A percentile compares a stretch with the other conserved stretches of the same genome.
phyloP scores from a whole-genome alignment of 2,113 vertebrate genomes.

The Tyto alba region DNA sequence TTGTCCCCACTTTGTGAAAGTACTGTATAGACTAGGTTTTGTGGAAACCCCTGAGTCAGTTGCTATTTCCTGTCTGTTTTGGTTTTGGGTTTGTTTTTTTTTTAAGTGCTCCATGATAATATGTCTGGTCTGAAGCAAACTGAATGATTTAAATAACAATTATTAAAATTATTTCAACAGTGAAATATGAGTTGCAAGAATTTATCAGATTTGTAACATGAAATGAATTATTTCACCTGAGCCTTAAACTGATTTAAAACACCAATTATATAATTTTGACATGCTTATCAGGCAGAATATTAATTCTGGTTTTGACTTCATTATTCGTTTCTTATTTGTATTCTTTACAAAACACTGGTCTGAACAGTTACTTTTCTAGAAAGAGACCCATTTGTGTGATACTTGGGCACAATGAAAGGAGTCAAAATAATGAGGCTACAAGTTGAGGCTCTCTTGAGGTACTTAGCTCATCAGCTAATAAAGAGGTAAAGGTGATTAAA shows the following conservation, averaged over 20 bases:
- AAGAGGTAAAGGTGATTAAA: conserved; percentile 21
- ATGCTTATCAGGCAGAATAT: not conserved
- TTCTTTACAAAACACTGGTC: not conserved
- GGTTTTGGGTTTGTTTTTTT: not conserved
- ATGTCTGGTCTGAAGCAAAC: not conserved
- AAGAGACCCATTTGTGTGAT: not conserved
- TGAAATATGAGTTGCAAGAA: not conserved
- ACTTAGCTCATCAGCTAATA: not conserved
- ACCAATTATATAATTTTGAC: not conserved
- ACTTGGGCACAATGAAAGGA: not conserved
- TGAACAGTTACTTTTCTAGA: not conserved
- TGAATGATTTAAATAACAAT: not conserved
- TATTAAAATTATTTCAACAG: not conserved
- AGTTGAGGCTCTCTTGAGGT: not conserved
- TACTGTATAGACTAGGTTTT: not conserved
- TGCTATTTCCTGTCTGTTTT: rapidly evolving
- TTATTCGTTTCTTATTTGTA: not conserved
- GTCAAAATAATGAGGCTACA: not conserved
- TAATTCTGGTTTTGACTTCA: not conserved
- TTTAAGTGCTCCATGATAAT: not conserved
- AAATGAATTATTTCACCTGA: not conserved
- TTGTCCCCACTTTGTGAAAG: not conserved
- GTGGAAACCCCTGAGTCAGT: rapidly evolving
- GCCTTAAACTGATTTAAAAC: not conserved
- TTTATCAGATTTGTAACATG: not conserved